Base-by-base conservation (phyloP, 2,113 vertebrate genomes). In the Suncus etruscus region DNA sequence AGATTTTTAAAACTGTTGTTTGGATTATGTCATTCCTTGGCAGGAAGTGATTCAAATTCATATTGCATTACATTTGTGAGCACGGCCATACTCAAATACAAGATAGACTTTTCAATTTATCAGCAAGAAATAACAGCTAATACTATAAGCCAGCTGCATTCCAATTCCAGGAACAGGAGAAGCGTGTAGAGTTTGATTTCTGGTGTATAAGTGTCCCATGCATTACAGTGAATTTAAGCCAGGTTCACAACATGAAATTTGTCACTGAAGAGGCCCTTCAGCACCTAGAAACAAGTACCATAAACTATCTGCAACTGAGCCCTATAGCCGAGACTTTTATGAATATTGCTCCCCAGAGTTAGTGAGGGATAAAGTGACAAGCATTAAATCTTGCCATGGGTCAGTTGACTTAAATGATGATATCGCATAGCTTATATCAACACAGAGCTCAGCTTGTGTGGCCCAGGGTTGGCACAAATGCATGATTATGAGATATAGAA, bases 61-160 rank as follows among this genome's bases (percentile, higher is more conserved):
- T 72, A 90, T 39, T 51, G 11, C 7, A 24, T 66, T 83, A 27
- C 15, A 68, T 45, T 77, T 68, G 29, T 83, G 66, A 90, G 29
- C 65, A 47, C 68, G 22, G 45, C 15, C 45, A 48, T 66, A 18
- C 45, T 61, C 45, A 50, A 81, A 93, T 83, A 75, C 8, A 90
- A 85, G 45, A 92, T 18, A n/a, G 83, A 85, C 10, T 54, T 69
- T 87, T 82, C 15, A 77, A 70, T 78, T 81, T 83, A 84, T 77
- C 72, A 69, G 16, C 31, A 81, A 10, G 29, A 95, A 87, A 65
- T 39, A 58, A 73, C 76, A 54, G 4, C 12, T 29, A 68, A 91
- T 81, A 58, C 2, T 39, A 3, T 51, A 29, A 86, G 14, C 6
- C 84, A 83, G 15, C 4, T 74, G 54, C 16, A 83, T 66, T 68